Evolutionary conservation across 2,888 invertebrate genomes (phyloP), one percentile per base, ranked within the genome.

Genomic region (Crematogaster levior): DNA sequence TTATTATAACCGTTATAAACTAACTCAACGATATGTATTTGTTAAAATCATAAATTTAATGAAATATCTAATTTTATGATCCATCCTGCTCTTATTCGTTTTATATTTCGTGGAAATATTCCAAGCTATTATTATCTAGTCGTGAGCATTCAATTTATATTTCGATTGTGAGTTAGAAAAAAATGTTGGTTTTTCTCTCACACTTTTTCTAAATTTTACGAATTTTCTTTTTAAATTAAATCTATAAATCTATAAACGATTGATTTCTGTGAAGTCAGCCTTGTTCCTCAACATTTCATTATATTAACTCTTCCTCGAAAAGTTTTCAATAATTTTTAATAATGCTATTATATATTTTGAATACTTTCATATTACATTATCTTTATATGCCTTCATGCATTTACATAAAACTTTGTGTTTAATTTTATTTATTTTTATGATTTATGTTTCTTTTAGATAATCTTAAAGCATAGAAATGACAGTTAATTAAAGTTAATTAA

Each of bases 1-100:
- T n/a, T n/a, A n/a, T n/a, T n/a, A n/a, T n/a, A n/a, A n/a, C n/a
- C 10, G 24, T 75, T 63, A 37, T 34, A 75, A 75, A 63, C 37
- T 37, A 63, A 63, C 15, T 27, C 30, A 24, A 9, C 43, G 27
- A 30, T 60, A 24, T 60, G 7, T 24, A n/a, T 30, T 24, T 24
- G 21, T 2, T 18, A 46, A 34, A 53, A 37, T 60, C 43, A 30
- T 6, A 7, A 5, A n/a, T n/a, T n/a, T n/a, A n/a, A n/a, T n/a
- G n/a, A n/a, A n/a, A n/a, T n/a, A n/a, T n/a, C 21, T 46, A 37
- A 15, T 72, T 73, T 46, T 30, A 43, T 46, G 18, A 46, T n/a
- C 2, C 40, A n/a, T 51, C 27, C 21, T 34, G 61, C 43, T 34
- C 43, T 48, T 43, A 40, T 43, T 48, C 12, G 46, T 48, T 66